These are phyloP conservation scores for Stenurella melanura DNA, from an alignment of 2,888 invertebrate species.

Conservation along the genomic window DNA sequence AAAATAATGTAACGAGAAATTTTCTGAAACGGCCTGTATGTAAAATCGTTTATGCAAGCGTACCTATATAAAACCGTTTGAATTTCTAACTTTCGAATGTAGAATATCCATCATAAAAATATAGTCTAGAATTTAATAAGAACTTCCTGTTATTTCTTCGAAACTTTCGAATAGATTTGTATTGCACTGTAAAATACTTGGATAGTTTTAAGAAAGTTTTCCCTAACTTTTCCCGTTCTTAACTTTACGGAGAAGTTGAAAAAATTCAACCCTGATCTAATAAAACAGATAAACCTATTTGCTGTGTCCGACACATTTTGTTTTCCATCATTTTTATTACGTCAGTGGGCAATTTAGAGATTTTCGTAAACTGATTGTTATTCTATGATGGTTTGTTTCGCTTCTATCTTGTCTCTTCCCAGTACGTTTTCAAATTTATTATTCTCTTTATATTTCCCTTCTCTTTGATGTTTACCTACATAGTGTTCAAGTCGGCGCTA, in stretches of 20 bases:
- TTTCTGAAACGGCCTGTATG: neutral
- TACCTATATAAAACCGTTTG: neutral
- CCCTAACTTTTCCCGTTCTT: conserved; percentile 42
- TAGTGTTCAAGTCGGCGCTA: conserved; percentile 56
- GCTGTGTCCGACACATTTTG: conserved; percentile 62
- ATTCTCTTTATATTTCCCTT: conserved; percentile 68
- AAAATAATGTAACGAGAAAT: neutral
- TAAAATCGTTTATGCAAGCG: neutral
- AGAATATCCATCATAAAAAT: conserved; percentile 31
- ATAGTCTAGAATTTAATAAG: conserved; percentile 38
- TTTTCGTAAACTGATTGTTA: conserved; percentile 66
- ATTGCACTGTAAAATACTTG: conserved; percentile 50
- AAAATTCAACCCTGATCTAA: conserved; percentile 55
- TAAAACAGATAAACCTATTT: conserved; percentile 63
- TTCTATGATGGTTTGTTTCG: conserved; percentile 65
- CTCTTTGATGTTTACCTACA: conserved; percentile 67
- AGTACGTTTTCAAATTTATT: conserved; percentile 66
- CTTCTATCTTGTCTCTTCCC: conserved; percentile 64
- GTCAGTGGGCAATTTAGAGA: conserved; percentile 63
- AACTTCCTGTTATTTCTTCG: conserved; percentile 30
- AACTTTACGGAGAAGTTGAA: conserved; percentile 49
- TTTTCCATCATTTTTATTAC: conserved; percentile 68
- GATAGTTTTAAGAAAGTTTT: conserved; percentile 49
- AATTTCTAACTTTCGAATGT: conserved; percentile 5
- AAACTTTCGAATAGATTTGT: conserved; percentile 40